Conservation (phyloP, 2,888 invertebrate genomes). For the Lithophane semibrunnea region DNA sequence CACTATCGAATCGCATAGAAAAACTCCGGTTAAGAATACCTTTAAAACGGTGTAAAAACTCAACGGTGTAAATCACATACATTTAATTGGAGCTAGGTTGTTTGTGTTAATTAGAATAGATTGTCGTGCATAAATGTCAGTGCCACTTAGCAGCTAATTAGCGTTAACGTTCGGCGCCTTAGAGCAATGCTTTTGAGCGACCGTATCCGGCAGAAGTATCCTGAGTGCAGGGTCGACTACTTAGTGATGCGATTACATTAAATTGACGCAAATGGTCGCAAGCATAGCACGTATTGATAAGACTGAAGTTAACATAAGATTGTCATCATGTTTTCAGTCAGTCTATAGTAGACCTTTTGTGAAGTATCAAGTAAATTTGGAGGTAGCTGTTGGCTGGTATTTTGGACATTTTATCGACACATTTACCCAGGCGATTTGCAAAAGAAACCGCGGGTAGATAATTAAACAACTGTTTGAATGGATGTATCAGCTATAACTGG, state of each 20-base stretch:
- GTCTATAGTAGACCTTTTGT: not conserved
- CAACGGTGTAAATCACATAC: constrained; percentile 22
- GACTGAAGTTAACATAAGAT: not conserved
- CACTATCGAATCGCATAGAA: not conserved
- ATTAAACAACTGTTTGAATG: not conserved
- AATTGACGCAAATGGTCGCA: constrained; percentile 22
- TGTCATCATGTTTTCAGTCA: not conserved
- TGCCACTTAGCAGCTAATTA: constrained; percentile 40
- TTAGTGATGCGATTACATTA: constrained; percentile 25
- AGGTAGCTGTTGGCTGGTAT: not conserved
- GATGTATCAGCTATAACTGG: not conserved
- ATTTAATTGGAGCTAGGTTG: constrained; percentile 13
- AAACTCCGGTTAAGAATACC: not conserved
- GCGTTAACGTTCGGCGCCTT: constrained; percentile 38
- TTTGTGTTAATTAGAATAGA: constrained; percentile 49
- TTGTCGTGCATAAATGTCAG: constrained; percentile 38
- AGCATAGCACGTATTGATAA: not conserved
- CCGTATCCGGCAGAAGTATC: constrained; percentile 52
- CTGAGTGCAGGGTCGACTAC: constrained; percentile 63
- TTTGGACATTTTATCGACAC: not conserved
- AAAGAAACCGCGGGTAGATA: not conserved
- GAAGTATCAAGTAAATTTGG: not conserved
- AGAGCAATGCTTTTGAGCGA: constrained; percentile 42
- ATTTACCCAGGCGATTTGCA: not conserved
- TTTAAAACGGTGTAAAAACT: not conserved